Evolutionary conservation across 2,113 vertebrate genomes (phyloP), one percentile per base, ranked within the genome.

Genomic region (Nycticorax nycticorax): DNA sequence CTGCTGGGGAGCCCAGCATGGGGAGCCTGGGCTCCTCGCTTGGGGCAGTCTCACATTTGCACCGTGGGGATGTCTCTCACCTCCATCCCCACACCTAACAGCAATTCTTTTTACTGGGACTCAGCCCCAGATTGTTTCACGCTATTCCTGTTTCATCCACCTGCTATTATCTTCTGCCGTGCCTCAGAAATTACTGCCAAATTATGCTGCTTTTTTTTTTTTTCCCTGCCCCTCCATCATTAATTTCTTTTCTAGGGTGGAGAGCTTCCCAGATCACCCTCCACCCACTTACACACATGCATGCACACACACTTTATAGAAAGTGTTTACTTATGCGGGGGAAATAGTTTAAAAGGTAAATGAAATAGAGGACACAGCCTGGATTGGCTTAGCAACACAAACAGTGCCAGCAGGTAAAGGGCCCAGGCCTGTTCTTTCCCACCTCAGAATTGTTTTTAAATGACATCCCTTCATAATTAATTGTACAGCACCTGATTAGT

Each of bases 341-440:
- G 97, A 95, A 97, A 96, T 94, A 97, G 97, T 96, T 97, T 91
- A 96, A 96, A 96, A 97, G 95, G 94, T 96, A 96, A 97, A 97
- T 92, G 93, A 95, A 97, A 95, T 73, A 96, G 91, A 89, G 94
- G 93, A 96, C 89, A 78, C 91, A 95, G 89, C 87, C 89, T 97
- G 94, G 91, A 96, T 95, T 95, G 96, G 95, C 95, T 97, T 97
- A 97, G 97, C 96, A 97, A 97, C 97, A 97, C 96, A 97, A 97
- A 97, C 89, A 97, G 93, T 88, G 87, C 94, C 97, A 97, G 94
- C 84, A 95, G 97, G 97, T 91, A 96, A 97, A 96, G 91, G 87
- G 96, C 94, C 94, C 89, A 85, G 95, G 93, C 95, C 89, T 96
- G 97, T 95, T 96, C 91, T 95, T 96, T 97, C 96, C 95, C 95